Base-by-base conservation (phyloP, 2,888 invertebrate genomes). In the Shargacucullia verbasci region DNA sequence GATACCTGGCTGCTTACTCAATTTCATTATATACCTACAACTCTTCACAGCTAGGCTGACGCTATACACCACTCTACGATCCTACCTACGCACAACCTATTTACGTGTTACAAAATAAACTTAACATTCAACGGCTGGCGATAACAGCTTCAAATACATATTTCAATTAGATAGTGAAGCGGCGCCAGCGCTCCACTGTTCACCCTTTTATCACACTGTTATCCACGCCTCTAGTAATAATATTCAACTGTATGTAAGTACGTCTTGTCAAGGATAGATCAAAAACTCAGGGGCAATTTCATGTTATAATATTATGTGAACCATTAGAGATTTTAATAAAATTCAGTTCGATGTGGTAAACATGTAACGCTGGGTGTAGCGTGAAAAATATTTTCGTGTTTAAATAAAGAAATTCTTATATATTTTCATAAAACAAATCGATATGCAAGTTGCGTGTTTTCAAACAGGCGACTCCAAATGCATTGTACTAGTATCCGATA, bases 151-250 rank as follows among this genome's bases (percentile, higher is more conserved):
- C 60, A 74, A 70, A 63, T 59, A 68, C 56, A 76, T 83, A 82
- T 81, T 80, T 82, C 78, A 80, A 74, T 74, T 65, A 73, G 78
- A 80, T 79, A 78, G 63, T 27, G 15, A 33, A 50, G 13, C 25
- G 69, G 72, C 72, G 72, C 69, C 62, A 40, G 15, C 47, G 40
- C 41, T 43, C 48, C 15, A 46, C 57, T 54, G 49, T 41, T 41
- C 55, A 47, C 40, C 37, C 48, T 47, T 44, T 33, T 56, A 54
- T 68, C 57, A 39, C 39, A 39, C 37, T 52, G 31, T 61, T 61
- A 58, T 56, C 61, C 31, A 27, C 45, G 57, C 41, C 11, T 49
- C 20, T 35, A 49, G 6, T 37, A 27, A 11, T 14, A 43, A 5
- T 14, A 1, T 14, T 40, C 9, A 12, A 25, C 0, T 1, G 1